Evolutionary conservation across 2,113 vertebrate genomes (phyloP).

Genomic region (Amphiprion percula): DNA sequence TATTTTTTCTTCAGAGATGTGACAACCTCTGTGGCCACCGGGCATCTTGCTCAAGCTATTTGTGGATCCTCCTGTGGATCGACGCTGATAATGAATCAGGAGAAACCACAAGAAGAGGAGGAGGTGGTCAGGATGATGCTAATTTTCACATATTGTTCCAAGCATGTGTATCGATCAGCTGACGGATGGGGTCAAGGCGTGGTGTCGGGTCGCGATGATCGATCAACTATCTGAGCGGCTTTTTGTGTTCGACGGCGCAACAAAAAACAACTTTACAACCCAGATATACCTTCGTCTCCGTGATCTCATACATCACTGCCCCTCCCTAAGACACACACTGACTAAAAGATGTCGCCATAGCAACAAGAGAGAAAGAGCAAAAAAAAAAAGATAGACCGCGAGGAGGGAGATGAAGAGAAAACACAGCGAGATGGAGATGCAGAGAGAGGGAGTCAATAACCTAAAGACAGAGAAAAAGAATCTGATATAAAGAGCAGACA

Average conservation of each 20-base stretch:
- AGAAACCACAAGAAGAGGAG: neutral
- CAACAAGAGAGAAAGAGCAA: conserved; percentile 76
- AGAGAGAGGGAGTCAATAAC: conserved; percentile 70
- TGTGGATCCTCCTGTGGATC: conserved; percentile 23
- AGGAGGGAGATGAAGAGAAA: conserved; percentile 60
- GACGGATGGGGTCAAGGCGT: conserved; percentile 57
- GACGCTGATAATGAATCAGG: conserved; percentile 23
- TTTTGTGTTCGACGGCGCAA: neutral
- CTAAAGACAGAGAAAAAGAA: conserved; percentile 70
- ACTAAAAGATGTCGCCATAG: conserved; percentile 79
- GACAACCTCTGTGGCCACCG: neutral
- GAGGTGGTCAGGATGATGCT: neutral
- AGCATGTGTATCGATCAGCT: conserved; percentile 46
- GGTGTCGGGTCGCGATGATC: conserved; percentile 21
- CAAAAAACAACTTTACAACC: conserved; percentile 14
- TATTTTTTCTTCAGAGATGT: neutral
- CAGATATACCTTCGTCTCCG: conserved; percentile 33
- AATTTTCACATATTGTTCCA: conserved; percentile 33
- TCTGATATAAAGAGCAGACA: conserved; percentile 69
- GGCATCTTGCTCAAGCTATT: conserved; percentile 41
- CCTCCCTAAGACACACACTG: conserved; percentile 74
- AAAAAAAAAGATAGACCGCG: conserved; percentile 62
- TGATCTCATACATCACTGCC: conserved; percentile 69
- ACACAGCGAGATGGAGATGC: conserved; percentile 57
- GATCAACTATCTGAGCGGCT: neutral